phyloP scores from a whole-genome alignment of 2,888 invertebrate species.

The Ennomos quercinarius region DNA sequence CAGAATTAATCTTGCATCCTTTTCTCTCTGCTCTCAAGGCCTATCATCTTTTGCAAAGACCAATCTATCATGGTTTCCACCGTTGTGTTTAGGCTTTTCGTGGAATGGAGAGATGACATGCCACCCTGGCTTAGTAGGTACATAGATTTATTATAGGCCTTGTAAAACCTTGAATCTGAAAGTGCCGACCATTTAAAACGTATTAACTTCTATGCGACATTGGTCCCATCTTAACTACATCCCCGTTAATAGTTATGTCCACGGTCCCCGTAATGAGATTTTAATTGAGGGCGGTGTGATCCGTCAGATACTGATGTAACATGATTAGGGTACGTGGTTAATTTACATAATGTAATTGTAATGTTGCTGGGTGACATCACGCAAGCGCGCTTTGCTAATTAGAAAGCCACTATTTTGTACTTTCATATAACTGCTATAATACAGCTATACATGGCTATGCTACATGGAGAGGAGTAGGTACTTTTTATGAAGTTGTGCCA shows the following conservation, averaged over 20 bases:
- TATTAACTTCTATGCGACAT: conserved; percentile 25
- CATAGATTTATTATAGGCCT: too few species aligned
- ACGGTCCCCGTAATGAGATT: conserved; percentile 73
- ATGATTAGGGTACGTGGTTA: conserved; percentile 69
- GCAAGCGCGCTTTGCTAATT: conserved; percentile 21
- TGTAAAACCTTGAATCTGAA: background rate
- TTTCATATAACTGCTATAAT: too few species aligned
- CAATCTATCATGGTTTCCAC: too few species aligned
- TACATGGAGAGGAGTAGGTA: too few species aligned
- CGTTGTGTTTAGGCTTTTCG: too few species aligned
- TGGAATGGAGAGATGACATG: too few species aligned
- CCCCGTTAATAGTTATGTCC: conserved; percentile 54
- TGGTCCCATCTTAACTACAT: conserved; percentile 42
- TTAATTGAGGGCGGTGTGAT: conserved; percentile 79
- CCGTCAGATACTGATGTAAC: conserved; percentile 69
- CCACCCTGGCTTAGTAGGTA: too few species aligned
- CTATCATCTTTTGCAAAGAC: too few species aligned
- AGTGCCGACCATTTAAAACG: conserved; percentile 6
- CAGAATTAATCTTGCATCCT: too few species aligned
- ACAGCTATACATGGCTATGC: too few species aligned
- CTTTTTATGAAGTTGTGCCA: too few species aligned
- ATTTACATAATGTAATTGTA: conserved; percentile 79
- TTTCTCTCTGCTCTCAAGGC: too few species aligned
- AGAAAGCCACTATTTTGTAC: conserved; percentile 4
- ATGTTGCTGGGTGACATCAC: conserved; percentile 59